Conservation (phyloP, 92 coral and sea anemone species). For the Palythoa caribaeorum region DNA sequence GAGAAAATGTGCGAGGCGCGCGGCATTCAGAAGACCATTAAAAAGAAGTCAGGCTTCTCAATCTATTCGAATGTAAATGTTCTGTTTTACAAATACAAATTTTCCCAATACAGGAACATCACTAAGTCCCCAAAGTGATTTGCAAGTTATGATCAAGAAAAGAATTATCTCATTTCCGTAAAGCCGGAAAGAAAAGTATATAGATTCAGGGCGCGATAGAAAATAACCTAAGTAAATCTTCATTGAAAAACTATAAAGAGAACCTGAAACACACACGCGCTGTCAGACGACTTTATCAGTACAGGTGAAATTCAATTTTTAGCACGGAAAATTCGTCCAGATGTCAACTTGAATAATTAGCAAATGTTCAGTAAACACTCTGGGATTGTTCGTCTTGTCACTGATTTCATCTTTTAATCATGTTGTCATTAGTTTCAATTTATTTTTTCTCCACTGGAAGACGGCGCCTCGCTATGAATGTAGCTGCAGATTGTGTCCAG, state of each 20-base stretch:
- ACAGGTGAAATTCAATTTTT: background rate
- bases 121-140: background rate
- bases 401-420: constrained; percentile 10
- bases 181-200: background rate
- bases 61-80: background rate
- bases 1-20: background rate
- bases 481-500: background rate
- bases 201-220: background rate
- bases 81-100: background rate
- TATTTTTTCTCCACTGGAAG: background rate
- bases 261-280: background rate
- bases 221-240: background rate
- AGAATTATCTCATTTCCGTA: background rate
- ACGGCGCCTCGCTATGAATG: background rate
- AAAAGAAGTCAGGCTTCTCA: background rate
- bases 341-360: constrained; percentile 27
- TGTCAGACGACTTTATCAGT: background rate
- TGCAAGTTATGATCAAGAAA: background rate
- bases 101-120: background rate
- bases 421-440: constrained; percentile 8
- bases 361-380: background rate
- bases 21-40: background rate
- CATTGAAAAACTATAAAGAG: background rate
- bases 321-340: background rate
- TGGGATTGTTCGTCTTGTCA: background rate